phyloP scores from a whole-genome alignment of 2,797 vertebrate species.

The Silurus aristotelis region DNA sequence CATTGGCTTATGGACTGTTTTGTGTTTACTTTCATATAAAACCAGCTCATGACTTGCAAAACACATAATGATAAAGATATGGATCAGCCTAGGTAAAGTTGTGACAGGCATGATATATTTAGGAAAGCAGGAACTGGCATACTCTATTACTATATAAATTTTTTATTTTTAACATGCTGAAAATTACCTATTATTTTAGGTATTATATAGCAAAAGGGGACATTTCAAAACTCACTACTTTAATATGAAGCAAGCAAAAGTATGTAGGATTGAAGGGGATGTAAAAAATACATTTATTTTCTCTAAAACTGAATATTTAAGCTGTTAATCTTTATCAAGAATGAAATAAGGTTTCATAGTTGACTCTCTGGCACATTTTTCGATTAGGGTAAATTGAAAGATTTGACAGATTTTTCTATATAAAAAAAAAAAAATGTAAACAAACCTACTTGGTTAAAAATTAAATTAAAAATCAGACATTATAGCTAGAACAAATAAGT shows the following conservation, averaged over 20 bases:
- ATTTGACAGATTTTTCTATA: not conserved
- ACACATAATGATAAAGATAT: slow-evolving; percentile 80
- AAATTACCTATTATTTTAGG: too few species aligned
- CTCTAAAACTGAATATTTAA: not conserved
- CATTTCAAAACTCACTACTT: not conserved
- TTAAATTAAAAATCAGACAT: not conserved
- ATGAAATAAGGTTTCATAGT: not conserved
- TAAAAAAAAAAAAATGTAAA: not conserved
- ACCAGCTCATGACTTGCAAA: slow-evolving; percentile 80
- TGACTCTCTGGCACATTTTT: not conserved
- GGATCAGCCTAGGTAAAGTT: slow-evolving; percentile 64
- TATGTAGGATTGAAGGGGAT: not conserved
- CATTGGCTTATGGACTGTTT: slow-evolving; percentile 88
- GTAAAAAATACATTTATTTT: not conserved
- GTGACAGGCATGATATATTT: slow-evolving; percentile 43
- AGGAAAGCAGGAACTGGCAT: slow-evolving; percentile 74
- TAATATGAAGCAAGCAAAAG: not conserved
- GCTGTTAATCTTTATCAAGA: not conserved
- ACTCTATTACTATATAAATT: slow-evolving; percentile 65
- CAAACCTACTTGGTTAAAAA: too few species aligned
- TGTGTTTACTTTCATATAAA: slow-evolving; percentile 83
- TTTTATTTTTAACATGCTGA: not conserved
- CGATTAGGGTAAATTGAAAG: not conserved
- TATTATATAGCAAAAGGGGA: not conserved
- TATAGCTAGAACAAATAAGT: not conserved